Conservation (phyloP, 1,140 invertebrate species). For the Cotesia vestalis region DNA sequence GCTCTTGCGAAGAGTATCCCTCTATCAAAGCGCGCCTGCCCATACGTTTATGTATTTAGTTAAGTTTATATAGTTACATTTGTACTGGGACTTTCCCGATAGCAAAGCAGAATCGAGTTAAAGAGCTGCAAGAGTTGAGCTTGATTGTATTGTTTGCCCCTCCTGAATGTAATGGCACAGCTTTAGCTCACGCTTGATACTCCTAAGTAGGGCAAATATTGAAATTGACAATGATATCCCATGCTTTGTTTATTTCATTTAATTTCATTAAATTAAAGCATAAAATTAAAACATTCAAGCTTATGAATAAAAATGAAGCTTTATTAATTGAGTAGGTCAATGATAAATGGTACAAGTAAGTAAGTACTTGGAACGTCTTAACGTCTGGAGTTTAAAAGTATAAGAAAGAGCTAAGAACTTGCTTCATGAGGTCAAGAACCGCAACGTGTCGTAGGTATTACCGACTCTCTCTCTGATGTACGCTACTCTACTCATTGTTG, state of each 20-base stretch:
- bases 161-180: slow-evolving; percentile 4
- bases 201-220: slow-evolving; percentile 25
- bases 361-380: slow-evolving; percentile 2
- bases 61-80: too few relatives aligned
- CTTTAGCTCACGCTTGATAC: slow-evolving; percentile 11
- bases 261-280: background rate
- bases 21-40: slow-evolving; percentile 20
- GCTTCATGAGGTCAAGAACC: slow-evolving; percentile 23
- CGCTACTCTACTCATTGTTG: slow-evolving; percentile 1
- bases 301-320: too few relatives aligned
- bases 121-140: slow-evolving; percentile 7
- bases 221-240: slow-evolving; percentile 2
- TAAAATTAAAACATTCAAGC: too few relatives aligned
- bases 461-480: too few relatives aligned
- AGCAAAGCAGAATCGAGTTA: too few relatives aligned
- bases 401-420: background rate
- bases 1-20: slow-evolving; percentile 37
- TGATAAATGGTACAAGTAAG: slow-evolving; percentile 13
- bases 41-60: background rate
- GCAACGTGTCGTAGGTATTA: slow-evolving; percentile 3
- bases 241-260: background rate
- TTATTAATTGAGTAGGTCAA: slow-evolving; percentile 16
- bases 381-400: too few relatives aligned
- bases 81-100: background rate
- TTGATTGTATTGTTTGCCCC: slow-evolving; percentile 10